Conservation (phyloP, 2,113 vertebrate genomes). For the Pteropus alecto region DNA sequence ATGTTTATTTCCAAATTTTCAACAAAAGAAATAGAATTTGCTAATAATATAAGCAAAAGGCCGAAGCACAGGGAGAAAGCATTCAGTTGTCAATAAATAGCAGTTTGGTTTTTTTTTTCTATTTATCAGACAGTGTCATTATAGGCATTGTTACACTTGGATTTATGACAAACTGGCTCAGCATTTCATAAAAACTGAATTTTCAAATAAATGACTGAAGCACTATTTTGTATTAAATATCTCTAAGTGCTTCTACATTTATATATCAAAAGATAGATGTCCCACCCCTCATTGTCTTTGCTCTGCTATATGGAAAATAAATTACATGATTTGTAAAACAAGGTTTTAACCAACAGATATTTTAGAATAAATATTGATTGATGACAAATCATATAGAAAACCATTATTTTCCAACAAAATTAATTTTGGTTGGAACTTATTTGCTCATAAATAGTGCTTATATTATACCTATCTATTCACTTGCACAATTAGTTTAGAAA, state of each 20-base stretch:
- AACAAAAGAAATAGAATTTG: neutral
- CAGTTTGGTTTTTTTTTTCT: neutral
- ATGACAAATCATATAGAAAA: neutral
- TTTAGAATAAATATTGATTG: neutral
- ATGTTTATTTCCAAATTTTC: conserved; percentile 14
- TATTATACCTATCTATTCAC: neutral
- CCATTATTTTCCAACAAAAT: neutral
- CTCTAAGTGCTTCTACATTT: neutral
- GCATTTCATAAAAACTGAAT: neutral
- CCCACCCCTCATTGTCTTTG: neutral
- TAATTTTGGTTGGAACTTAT: neutral
- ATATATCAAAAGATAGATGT: neutral
- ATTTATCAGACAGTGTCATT: neutral
- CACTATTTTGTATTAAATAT: neutral
- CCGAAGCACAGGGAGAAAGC: neutral
- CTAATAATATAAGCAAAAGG: neutral
- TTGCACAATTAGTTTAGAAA: neutral
- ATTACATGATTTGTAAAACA: neutral
- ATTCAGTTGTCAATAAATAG: neutral
- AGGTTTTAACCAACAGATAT: neutral
- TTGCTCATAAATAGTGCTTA: neutral
- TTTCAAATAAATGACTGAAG: conserved; percentile 16
- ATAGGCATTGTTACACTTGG: neutral
- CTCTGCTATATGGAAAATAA: neutral
- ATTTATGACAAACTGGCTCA: neutral